Conservation (phyloP, 2,113 vertebrate genomes). For the Chloropsis hardwickii region DNA sequence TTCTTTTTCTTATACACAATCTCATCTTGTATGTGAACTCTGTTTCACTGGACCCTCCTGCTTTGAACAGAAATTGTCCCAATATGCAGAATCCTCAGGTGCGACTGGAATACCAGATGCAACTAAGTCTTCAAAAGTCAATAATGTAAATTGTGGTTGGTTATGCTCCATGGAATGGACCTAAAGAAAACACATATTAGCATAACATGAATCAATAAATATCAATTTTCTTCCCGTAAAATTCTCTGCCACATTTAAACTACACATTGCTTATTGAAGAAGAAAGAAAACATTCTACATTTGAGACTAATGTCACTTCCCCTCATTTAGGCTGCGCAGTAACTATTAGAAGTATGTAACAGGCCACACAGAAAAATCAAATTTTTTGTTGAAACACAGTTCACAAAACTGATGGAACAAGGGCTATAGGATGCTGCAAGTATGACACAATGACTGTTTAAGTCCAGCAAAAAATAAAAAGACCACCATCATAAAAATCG, state of each 20-base stretch:
- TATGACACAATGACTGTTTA: background rate
- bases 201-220: background rate
- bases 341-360: background rate
- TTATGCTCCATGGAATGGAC: slow-evolving; percentile 40
- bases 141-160: slow-evolving; percentile 74
- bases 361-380: background rate
- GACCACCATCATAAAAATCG: background rate
- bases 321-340: background rate
- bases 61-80: slow-evolving; percentile 88
- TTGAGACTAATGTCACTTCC: background rate
- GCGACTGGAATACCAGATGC: slow-evolving; percentile 80
- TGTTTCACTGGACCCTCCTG: slow-evolving; percentile 79
- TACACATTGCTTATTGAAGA: background rate
- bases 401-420: background rate
- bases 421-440: background rate
- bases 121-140: slow-evolving; percentile 88
- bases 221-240: background rate
- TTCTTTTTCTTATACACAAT: background rate
- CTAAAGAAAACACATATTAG: slow-evolving; percentile 2
- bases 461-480: background rate
- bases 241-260: background rate
- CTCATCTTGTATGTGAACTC: slow-evolving; percentile 60
- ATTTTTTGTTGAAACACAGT: background rate
- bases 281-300: background rate
- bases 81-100: slow-evolving; percentile 85